These are phyloP conservation scores for Fulica atra DNA, from an alignment of 2,113 vertebrate genomes.

Conservation along the genomic window DNA sequence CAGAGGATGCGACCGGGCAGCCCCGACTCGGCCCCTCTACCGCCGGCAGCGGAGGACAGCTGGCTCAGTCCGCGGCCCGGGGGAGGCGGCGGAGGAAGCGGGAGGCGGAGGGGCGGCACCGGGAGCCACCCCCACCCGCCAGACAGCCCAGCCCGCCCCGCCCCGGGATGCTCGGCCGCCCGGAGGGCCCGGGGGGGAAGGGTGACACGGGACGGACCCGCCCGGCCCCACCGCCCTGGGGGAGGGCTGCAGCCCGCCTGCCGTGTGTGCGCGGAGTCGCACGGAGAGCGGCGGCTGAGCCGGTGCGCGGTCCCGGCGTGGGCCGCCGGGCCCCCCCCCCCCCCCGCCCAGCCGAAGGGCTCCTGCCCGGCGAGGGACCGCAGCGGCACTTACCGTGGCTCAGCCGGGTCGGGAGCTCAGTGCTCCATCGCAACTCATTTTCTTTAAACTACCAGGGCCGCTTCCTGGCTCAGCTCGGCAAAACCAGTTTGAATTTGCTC, in stretches of 20 bases:
- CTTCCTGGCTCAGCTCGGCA: not conserved
- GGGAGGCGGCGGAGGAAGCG: not conserved
- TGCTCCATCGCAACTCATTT: fast-evolving
- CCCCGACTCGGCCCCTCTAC: not conserved
- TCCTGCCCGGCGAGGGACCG: not conserved
- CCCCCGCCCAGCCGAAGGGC: not conserved
- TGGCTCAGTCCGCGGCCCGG: not conserved
- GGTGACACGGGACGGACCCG: no score
- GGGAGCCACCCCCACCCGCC: not conserved
- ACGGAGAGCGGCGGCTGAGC: not conserved
- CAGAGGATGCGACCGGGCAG: not conserved
- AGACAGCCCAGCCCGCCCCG: not conserved
- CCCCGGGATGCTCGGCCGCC: not conserved
- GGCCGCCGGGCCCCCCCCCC: no score
- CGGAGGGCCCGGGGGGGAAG: not conserved
- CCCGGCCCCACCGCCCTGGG: not conserved
- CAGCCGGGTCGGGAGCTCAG: not conserved
- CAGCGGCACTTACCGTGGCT: not conserved
- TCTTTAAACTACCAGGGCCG: not conserved
- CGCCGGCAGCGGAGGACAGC: not conserved
- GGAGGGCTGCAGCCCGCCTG: no score
- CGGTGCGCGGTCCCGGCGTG: no score
- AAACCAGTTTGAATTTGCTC: not conserved
- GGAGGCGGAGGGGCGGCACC: not conserved
- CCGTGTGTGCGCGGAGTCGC: not conserved